Conservation (phyloP, 2,888 invertebrate genomes). For the Drosophila quinaria region DNA sequence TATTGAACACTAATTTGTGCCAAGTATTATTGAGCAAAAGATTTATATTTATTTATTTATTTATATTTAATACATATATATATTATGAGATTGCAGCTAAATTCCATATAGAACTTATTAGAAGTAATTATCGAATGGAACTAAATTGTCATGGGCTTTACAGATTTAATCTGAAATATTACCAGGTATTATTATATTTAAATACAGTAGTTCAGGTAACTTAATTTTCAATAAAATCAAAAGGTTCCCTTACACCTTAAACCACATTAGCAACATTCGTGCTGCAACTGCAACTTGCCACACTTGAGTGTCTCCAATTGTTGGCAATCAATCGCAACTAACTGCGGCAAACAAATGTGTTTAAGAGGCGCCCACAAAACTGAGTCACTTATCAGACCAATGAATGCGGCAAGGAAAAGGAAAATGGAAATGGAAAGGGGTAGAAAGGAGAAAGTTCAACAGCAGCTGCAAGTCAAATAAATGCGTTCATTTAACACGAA, state of each 20-base stretch:
- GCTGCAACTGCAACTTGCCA: slow-evolving; percentile 1
- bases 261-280: background rate
- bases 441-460: slow-evolving; percentile 15
- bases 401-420: slow-evolving; percentile 27
- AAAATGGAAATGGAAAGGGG: background rate
- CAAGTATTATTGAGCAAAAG: too few relatives aligned
- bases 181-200: too few relatives aligned
- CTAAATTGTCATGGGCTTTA: too few relatives aligned
- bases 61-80: too few relatives aligned
- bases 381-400: slow-evolving; percentile 75
- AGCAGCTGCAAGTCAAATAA: slow-evolving; percentile 54
- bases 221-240: background rate
- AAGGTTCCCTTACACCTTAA: background rate
- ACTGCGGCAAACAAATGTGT: slow-evolving; percentile 51
- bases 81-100: too few relatives aligned
- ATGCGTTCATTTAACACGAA: slow-evolving; percentile 81
- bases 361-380: slow-evolving; percentile 23
- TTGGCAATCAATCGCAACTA: slow-evolving; percentile 52
- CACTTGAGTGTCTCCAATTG: slow-evolving; percentile 10
- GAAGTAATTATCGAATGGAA: too few relatives aligned
- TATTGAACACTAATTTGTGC: too few relatives aligned
- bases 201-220: background rate
- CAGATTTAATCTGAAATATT: too few relatives aligned
- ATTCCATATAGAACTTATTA: too few relatives aligned
- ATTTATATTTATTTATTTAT: too few relatives aligned